Evolutionary conservation across 2,888 invertebrate genomes (phyloP), one percentile per base, ranked within the genome.

Genomic region (Quadroppia sp.): DNA sequence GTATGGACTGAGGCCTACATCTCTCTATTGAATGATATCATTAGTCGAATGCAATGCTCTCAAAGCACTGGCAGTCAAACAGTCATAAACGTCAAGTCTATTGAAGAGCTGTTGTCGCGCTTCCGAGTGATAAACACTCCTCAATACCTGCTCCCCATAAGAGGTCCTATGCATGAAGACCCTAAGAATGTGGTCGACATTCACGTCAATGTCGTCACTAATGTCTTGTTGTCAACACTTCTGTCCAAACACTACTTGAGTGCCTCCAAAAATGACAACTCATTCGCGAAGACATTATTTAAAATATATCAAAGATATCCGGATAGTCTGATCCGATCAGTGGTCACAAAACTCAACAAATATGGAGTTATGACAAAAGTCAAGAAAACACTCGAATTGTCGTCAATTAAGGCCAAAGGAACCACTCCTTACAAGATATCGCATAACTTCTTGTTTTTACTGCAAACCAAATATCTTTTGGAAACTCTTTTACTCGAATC

Each of bases 261-360:
- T 67, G 15, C 11, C 4, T 15, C 11, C 15, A 64, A 64, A 36
- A 40, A 20, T n/a, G 64, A 64, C 40, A 64, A 64, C 20, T 20
- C 15, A 15, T 71, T 50, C 20, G 9, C 74, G 32, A 50, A 71
- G n/a, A 67, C 74, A 11, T 23, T 74, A 20, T 74, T 74, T 45
- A 87, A 87, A 79, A 86, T 90, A 20, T 90, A 90, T 79, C 88
- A 88, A 78, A 87, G 87, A 77, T 91, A 88, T 81, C 86, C 89
- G 0, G 90, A 91, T 77, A 83, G 84, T 32, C 80, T 88, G 6
- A 82, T 91, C 4, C 83, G 86, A 71, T 82, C 83, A 0, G 88
- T 88, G 0, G 86, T 89, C 79, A 81, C 82, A 3, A 86, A 87
- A 78, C 85, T 89, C 50, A 84, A 87, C 11, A 78, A 82, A 0